Base-by-base conservation (phyloP, 2,888 invertebrate genomes). In the Acanthopleura granulata region DNA sequence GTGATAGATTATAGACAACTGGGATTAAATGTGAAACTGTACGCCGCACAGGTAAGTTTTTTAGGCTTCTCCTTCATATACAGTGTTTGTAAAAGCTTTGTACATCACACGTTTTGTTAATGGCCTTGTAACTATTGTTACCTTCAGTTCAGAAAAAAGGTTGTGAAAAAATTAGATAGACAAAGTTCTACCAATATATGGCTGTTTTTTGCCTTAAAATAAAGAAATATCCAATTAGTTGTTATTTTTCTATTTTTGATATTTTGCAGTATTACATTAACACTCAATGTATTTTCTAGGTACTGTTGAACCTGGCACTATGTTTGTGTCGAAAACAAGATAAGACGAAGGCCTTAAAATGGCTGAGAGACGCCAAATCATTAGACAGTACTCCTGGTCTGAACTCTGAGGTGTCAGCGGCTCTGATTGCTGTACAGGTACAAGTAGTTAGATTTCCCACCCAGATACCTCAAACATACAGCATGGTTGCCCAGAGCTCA, bases 1-100 rank as follows among this genome's bases (percentile, higher is more conserved):
- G 50, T 72, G n/a, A 77, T 77, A 18, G 75, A 75, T 62, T 77
- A 77, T 72, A 62, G 72, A 50, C 77, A 77, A 69, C 75, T 77
- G 16, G 77, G 77, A 9, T 51, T 77, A 22, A 61, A 69, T 12
- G 25, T 75, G 30, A 69, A 40, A 22, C 72, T 77, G 14, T 74
- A 66, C 12, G 16, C 57, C 16, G 29, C 66, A 27, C 75, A 77
- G 77, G 77, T 75, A 50, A 40, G 0, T 18, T 0, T 4, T 22
- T 40, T 18, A 0, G 70, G n/a, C 12, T n/a, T n/a, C 18, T 9
- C 22, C 12, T n/a, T n/a, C n/a, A n/a, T n/a, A n/a, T n/a, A n/a
- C n/a, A n/a, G n/a, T n/a, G n/a, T n/a, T n/a, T n/a, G n/a, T n/a
- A n/a, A n/a, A n/a, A n/a, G n/a, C n/a, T n/a, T n/a, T n/a, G n/a